A percentile compares a stretch with the other conserved stretches of the same genome.
These are phyloP conservation scores for Fringilla coelebs DNA, from an alignment of 2,797 vertebrate species.

Conservation along the genomic window DNA sequence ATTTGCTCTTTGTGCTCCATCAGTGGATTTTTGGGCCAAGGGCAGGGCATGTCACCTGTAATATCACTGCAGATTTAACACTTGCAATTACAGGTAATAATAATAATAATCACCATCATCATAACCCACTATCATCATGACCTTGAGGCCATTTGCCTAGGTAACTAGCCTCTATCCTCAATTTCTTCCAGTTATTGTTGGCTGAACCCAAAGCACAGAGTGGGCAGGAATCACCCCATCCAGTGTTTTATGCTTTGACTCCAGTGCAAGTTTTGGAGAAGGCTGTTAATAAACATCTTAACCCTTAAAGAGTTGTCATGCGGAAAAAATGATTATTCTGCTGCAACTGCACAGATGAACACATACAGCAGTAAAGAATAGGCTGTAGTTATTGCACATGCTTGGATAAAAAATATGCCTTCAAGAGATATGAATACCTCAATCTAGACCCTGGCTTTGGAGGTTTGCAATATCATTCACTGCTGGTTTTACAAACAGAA, in stretches of 20 bases:
- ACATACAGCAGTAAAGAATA: not conserved
- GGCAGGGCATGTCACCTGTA: not conserved
- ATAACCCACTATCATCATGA: not conserved
- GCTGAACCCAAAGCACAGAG: not conserved
- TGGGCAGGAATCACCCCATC: not conserved
- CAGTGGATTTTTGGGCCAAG: not conserved
- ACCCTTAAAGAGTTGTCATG: not conserved
- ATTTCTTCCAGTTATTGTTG: not conserved
- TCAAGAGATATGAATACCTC: not conserved
- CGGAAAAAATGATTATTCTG: not conserved
- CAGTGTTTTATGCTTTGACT: not conserved
- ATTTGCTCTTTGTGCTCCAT: not conserved
- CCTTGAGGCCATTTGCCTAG: not conserved
- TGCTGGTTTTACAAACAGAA: constrained; percentile 18
- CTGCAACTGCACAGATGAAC: not conserved
- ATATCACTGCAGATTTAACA: not conserved
- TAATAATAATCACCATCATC: not conserved
- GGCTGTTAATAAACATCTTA: not conserved
- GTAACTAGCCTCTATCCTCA: not conserved
- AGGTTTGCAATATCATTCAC: not conserved
- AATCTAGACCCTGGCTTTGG: not conserved
- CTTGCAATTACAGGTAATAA: not conserved
- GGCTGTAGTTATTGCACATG: not conserved
- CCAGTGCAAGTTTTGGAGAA: not conserved
- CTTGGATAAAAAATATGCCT: not conserved